These are phyloP conservation scores for Salvelinus namaycush DNA, from an alignment of 2,113 vertebrate species.

Conservation along the genomic window DNA sequence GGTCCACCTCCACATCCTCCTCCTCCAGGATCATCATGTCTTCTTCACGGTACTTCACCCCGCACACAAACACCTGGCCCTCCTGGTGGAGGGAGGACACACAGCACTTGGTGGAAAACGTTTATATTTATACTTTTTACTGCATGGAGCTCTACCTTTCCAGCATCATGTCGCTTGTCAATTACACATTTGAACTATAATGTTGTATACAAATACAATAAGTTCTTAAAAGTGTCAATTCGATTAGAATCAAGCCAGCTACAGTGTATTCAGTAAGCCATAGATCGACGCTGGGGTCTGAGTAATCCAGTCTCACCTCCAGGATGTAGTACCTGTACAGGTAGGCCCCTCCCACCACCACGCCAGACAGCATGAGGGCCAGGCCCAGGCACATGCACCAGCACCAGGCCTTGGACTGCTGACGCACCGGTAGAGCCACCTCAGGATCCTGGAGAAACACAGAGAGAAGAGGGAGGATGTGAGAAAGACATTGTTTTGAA, in stretches of 20 bases:
- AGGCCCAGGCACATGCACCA: slow-evolving; percentile 96
- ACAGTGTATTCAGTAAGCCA: too few species aligned
- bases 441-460: slow-evolving; percentile 79
- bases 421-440: slow-evolving; percentile 71
- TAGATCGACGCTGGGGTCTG: not conserved
- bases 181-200: too few species aligned
- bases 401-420: slow-evolving; percentile 87
- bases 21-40: slow-evolving; percentile 74
- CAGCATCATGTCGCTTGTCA: too few species aligned
- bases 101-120: too few species aligned
- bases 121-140: too few species aligned
- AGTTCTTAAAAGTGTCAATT: too few species aligned
- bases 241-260: too few species aligned
- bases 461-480: not conserved
- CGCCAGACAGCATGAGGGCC: slow-evolving; percentile 90
- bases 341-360: slow-evolving; percentile 91
- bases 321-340: slow-evolving; percentile 86
- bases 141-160: too few species aligned
- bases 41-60: slow-evolving; percentile 87
- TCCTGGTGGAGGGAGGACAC: slow-evolving; percentile 39
- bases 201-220: too few species aligned
- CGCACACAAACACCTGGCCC: slow-evolving; percentile 81
- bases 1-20: slow-evolving; percentile 71
- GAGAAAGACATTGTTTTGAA: too few species aligned
- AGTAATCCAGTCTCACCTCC: slow-evolving; percentile 75